Conservation (phyloP, 2,113 vertebrate genomes). For the Centropus bengalensis region DNA sequence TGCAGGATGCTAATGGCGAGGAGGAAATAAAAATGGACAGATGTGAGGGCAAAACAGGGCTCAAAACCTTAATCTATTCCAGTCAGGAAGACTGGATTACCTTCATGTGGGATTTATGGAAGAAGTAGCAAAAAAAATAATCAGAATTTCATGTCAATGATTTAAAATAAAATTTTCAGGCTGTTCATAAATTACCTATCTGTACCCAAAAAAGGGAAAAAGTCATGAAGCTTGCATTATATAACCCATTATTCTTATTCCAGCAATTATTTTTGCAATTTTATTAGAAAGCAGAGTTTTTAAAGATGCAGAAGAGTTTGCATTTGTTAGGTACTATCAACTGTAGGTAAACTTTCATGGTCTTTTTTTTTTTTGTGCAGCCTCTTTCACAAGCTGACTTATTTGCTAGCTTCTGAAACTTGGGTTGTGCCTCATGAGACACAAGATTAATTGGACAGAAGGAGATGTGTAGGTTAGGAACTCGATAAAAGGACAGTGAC, state of each 20-base stretch:
- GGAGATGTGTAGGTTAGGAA: not conserved
- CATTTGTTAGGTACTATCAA: not conserved
- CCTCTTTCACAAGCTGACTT: not conserved
- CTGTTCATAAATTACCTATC: not conserved
- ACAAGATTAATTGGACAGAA: not conserved
- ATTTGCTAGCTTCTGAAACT: not conserved
- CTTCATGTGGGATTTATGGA: not conserved
- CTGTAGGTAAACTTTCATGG: not conserved
- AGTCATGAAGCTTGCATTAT: not conserved
- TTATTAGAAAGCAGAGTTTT: not conserved
- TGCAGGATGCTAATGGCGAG: not conserved
- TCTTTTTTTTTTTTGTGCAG: not conserved
- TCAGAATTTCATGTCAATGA: not conserved
- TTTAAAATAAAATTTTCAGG: not conserved
- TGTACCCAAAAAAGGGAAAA: not conserved
- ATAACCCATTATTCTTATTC: not conserved
- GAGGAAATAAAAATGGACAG: not conserved
- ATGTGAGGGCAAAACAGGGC: not conserved
- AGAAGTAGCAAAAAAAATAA: not conserved
- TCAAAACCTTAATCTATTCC: not conserved
- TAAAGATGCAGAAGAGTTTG: not conserved
- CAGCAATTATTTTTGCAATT: not conserved
- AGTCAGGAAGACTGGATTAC: not conserved
- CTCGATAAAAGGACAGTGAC: not conserved
- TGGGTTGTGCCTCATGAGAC: not conserved